Base-by-base conservation (phyloP, 2,888 invertebrate genomes). In the Harpalus rufipes region DNA sequence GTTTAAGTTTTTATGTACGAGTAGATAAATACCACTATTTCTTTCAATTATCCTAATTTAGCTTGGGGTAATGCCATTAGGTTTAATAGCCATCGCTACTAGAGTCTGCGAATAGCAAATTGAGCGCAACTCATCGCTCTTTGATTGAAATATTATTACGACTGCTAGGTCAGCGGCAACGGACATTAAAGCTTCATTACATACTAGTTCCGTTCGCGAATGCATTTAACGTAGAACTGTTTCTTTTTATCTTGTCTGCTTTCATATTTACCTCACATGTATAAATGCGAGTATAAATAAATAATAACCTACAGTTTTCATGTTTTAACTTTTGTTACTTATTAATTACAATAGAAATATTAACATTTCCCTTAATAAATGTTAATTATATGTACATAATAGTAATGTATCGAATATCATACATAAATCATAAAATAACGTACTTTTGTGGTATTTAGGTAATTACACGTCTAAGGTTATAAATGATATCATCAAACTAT, bases 131-230 rank as follows among this genome's bases (percentile, higher is more conserved):
- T 58, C 78, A 51, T 74, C 32, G 58, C 58, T 78, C 56, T 56
- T 56, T 78, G 78, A 78, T 78, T 78, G 78, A 58, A 78, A 78
- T 78, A 58, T 58, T 56, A 78, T 78, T 78, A 78, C 78, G 10
- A n/a, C 8, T 21, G 18, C 8, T 4, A 58, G 32, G 12, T 25
- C n/a, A 32, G 18, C 25, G 78, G 58, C n/a, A 32, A 12, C 25
- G 78, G 58, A 58, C 58, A 56, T 78, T 78, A 58, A 74, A 78
- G 58, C 56, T 74, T 44, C 76, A 51, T 39, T 41, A 8, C 44
- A 44, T 32, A 32, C 39, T 68, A 39, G 68, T 39, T 68, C 10
- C 25, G 7, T 59, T 18, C 63, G 16, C 25, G 63, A 63, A 10
- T 12, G 63, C 63, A 25, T 63, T 25, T 21, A 63, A 59, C 10